Evolutionary conservation across 2,113 vertebrate genomes (phyloP).

Genomic region (Phrynosoma blainvillii): DNA sequence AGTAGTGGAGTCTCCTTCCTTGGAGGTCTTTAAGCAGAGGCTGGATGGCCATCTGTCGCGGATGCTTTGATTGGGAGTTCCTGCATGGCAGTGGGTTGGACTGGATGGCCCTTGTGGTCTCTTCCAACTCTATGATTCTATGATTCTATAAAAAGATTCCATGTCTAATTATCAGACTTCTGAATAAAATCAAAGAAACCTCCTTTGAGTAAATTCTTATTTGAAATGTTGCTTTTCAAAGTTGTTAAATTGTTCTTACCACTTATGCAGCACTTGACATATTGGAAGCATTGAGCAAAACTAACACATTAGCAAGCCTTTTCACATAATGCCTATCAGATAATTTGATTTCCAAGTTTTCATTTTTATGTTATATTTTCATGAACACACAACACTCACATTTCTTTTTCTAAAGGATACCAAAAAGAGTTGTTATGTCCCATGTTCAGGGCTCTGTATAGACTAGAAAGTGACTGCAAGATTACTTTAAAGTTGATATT

Average conservation of each 20-base stretch:
- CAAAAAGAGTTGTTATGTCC: neutral
- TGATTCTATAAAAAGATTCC: constrained; percentile 8
- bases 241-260: neutral
- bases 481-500: neutral
- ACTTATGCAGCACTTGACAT: constrained; percentile 19
- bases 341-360: constrained; percentile 3
- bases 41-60: too few relatives aligned
- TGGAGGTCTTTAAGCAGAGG: too few relatives aligned
- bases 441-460: neutral
- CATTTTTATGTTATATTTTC: neutral
- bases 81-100: too few relatives aligned
- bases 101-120: too few relatives aligned
- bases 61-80: too few relatives aligned
- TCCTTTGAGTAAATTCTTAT: neutral
- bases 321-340: neutral
- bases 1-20: too few relatives aligned
- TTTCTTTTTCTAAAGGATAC: neutral
- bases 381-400: neutral
- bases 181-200: constrained; percentile 13
- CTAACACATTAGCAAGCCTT: neutral
- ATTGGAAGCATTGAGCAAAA: constrained; percentile 2
- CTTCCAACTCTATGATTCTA: too few relatives aligned
- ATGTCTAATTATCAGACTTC: constrained; percentile 10
- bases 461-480: neutral
- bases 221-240: neutral